These are phyloP conservation scores for Ptilorrhoa leucosticta DNA, from an alignment of 2,113 vertebrate species.

Conservation along the genomic window DNA sequence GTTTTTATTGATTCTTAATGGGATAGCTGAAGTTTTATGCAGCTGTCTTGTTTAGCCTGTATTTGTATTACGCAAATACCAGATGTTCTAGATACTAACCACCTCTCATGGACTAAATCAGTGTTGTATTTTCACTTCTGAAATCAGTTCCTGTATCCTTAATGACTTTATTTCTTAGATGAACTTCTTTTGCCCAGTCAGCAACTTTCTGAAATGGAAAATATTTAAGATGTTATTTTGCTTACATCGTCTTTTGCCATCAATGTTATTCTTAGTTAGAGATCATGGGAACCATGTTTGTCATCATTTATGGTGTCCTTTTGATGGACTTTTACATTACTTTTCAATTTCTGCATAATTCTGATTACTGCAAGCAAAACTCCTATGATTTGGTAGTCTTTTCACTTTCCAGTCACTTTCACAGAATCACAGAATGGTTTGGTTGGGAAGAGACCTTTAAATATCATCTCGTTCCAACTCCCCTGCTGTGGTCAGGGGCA, in stretches of 20 bases:
- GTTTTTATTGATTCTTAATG: not conserved
- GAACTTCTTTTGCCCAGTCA: not conserved
- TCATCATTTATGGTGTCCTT: not conserved
- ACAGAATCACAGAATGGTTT: not conserved
- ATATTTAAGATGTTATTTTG: not conserved
- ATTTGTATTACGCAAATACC: not conserved
- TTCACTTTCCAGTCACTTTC: not conserved
- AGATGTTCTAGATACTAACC: not conserved
- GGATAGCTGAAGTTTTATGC: not conserved
- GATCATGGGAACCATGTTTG: not conserved
- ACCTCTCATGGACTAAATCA: not conserved
- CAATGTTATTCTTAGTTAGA: not conserved
- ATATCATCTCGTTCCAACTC: accelerated
- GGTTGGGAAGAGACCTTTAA: not conserved
- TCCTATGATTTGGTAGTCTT: not conserved
- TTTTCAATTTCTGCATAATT: not conserved
- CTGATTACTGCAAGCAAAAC: not conserved
- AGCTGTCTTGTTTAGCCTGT: not conserved
- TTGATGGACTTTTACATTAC: not conserved
- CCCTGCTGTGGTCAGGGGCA: not conserved
- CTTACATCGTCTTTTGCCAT: not conserved
- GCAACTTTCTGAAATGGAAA: not conserved
- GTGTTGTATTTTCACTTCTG: not conserved
- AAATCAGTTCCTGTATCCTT: not conserved
- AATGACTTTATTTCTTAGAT: not conserved